Base-by-base conservation (phyloP, 2,113 vertebrate genomes). In the Neopipo cinnamomea region DNA sequence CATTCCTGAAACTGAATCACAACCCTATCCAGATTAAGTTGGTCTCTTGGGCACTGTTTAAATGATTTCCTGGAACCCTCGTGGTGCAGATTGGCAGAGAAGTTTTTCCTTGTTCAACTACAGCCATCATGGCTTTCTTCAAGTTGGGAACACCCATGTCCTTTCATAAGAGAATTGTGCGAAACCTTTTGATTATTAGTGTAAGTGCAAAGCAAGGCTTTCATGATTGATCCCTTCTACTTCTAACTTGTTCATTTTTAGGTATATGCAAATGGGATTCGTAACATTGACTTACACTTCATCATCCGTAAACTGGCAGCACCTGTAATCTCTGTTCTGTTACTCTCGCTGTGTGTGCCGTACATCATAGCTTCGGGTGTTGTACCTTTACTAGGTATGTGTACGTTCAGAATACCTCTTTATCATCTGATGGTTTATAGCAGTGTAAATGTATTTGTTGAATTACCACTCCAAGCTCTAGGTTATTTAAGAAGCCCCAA, bases 261-360 rank as follows among this genome's bases (percentile, higher is more conserved):
- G 99, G 99, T 99, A 63, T 99, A 99, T 62, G 99, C 99, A 91
- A 99, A 99, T 59, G 99, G 99, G 5, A 99, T 99, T 96, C 99
- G 99, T 74, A 99, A 99, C 98, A 99, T 99, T 55, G 99, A 99
- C 90, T 98, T 99, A 63, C 99, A 99, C 84, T 99, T 99, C 96
- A 99, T 99, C 93, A 98, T 99, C 93, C 98, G 98, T 24, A 99
- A 99, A 88, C 98, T 99, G 97, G 99, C 99, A 17, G 99, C 99
- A 25, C 99, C 99, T 0, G 99, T 99, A 37, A 99, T 99, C 96
- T 99, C 99, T 23, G 99, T 99, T 80, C 98, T 99, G 58, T 94
- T 99, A 72, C 98, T 99, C 85, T 99, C 99, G 30, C 97, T 99
- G 80, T 99, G 99, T 95, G 98, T 99, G 73, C 99, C 99, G 1